phyloP scores from a whole-genome alignment of 1,140 invertebrate species.

The Sarcophaga peregrina region DNA sequence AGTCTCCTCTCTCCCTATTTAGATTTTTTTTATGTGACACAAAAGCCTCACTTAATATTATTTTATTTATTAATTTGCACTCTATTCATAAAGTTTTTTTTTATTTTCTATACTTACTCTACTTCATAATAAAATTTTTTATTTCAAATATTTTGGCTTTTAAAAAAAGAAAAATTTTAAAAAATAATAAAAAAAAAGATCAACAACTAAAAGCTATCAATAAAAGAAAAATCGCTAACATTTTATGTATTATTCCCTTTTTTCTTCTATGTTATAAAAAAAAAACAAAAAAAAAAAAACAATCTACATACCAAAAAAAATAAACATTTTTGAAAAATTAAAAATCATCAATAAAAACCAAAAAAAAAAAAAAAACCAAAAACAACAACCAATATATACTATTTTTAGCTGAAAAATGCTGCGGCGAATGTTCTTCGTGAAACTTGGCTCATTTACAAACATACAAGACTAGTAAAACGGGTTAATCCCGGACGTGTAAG shows the following conservation, averaged over 20 bases:
- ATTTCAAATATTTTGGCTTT: background rate
- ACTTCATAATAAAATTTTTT: background rate
- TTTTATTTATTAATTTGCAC: no score
- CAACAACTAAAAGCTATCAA: no score
- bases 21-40: no score
- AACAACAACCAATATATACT: constrained; percentile 35
- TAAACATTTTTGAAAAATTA: background rate
- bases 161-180: background rate
- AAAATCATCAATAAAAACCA: background rate
- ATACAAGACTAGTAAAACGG: constrained; percentile 97
- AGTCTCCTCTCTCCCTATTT: no score
- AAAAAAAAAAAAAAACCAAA: constrained; percentile 5
- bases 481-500: constrained; percentile 95
- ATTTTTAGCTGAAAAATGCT: constrained; percentile 94
- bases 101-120: background rate
- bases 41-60: no score
- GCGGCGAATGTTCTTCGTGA: constrained; percentile 99
- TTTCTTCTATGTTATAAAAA: constrained; percentile 58
- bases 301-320: constrained; percentile 54
- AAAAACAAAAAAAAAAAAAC: constrained; percentile 49
- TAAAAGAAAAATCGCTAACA: constrained; percentile 1
- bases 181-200: background rate
- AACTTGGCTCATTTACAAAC: constrained; percentile 99
- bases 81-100: no score
- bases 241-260: constrained; percentile 58